Base-by-base conservation (phyloP, 2,797 vertebrate species). In the Otolemur crassicaudatus region DNA sequence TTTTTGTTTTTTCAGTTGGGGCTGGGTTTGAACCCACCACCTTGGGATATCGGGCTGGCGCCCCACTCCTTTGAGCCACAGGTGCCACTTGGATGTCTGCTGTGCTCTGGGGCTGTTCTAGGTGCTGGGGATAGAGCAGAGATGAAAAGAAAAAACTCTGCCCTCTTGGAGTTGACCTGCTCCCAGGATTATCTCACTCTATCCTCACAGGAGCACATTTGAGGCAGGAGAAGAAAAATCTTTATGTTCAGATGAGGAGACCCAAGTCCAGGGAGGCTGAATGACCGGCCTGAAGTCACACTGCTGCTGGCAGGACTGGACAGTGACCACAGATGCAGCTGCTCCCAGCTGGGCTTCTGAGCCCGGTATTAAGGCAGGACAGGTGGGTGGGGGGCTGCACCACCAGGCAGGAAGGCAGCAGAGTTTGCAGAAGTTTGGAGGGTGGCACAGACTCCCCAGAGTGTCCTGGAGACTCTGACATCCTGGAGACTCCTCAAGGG, bases 161-260 rank as follows among this genome's bases (percentile, higher is more conserved):
- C 27, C 3, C 5, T 43, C 65, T 3, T 2, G 34, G 23, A 63
- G 31, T 7, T 3, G 29, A n/a, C 9, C 11, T 25, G 56, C 53
- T 40, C 37, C 61, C n/a, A 27, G 22, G 43, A 34, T 16, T 5
- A 20, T 43, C 56, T 20, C 85, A 4, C 0, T 29, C 37, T 7
- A 6, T 1, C 69, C 69, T 53, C 34, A 25, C 25, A 56, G 69
- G 31, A 34, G 12, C 13, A 25, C 2, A 7, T 0, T 0, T 29
- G n/a, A 65, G 3, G 0, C 14, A 49, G 67, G 20, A 27, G 1
- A 0, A 46, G 4, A 20, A 19, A 23, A 10, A 14, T 31, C 31
- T 67, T 86, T 14, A 2, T 2, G 7, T 1, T 46, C 56, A 19
- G 43, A 49, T 1, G n/a, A 17, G 34, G 6, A 14, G 23, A 79